These are phyloP conservation scores for Coluber constrictor DNA, from an alignment of 2,797 vertebrate species.

Conservation along the genomic window DNA sequence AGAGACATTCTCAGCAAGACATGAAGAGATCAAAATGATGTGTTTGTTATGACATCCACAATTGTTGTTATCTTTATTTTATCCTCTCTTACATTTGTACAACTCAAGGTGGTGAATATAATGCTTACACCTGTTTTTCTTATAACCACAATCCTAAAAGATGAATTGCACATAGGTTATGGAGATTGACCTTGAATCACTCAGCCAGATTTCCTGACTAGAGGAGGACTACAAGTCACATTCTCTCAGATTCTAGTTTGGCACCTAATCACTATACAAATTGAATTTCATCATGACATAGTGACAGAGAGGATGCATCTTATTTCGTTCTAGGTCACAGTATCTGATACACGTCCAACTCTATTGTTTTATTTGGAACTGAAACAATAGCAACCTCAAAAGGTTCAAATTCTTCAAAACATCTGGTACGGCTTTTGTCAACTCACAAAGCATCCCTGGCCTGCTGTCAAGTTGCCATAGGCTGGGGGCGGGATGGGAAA, in stretches of 20 bases:
- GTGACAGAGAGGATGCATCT: background rate
- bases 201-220: background rate
- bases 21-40: background rate
- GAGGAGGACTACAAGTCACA: background rate
- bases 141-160: background rate
- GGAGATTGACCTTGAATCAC: background rate
- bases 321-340: background rate
- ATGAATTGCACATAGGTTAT: background rate
- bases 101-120: background rate
- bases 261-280: background rate
- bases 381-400: background rate
- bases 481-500: too few relatives aligned
- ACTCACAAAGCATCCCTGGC: too few relatives aligned
- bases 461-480: too few relatives aligned
- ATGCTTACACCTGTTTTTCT: background rate
- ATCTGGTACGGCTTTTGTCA: background rate
- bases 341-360: background rate
- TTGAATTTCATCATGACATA: background rate
- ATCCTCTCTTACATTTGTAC: background rate
- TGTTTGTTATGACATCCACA: background rate
- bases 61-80: background rate
- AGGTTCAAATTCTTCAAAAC: background rate
- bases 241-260: background rate
- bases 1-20: background rate
- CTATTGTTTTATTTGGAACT: background rate